Evolutionary conservation across 1,140 invertebrate species (phyloP), one percentile per base, ranked within the genome.

Genomic region (Aphaenogaster ashmeadi): DNA sequence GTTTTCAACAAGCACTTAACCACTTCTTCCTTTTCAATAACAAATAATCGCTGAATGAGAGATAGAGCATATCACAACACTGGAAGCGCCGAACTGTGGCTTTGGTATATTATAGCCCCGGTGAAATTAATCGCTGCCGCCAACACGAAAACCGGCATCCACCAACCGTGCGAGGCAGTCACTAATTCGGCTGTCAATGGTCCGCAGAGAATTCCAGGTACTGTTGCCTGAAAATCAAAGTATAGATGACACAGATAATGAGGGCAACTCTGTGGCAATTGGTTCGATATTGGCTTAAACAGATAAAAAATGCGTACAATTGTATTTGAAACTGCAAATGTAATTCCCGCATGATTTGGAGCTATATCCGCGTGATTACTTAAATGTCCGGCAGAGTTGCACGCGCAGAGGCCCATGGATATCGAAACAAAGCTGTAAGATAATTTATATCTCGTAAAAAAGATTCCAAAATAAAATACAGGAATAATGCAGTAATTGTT

Each of bases 321-420:
- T 21, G 97, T 98, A 93, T 98, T 98, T 44, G 97, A 98, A 89
- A 98, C 97, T 33, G 97, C 97, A 95, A 98, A 98, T 72, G 97
- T 98, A 52, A 98, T 96, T 15, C 97, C 97, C 18, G 97, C 97
- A 95, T 98, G 97, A 95, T 97, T 97, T 2, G 97, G 97, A 5
- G 97, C 97, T 36, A 98, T 96, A 90, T 98, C 98, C 7, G 97
- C 97, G 93, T 98, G 98, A 94, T 98, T 98, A 92, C 97, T 97
- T 15, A 98, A 94, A 94, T 98, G 97, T 33, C 98, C 98, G 18
- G 97, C 97, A 56, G 97, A 97, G 93, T 98, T 98, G 92, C 97
- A 97, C 0, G 97, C 97, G 93, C 97, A 97, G 33, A 98, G 94
- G 9, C 97, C 97, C 97, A 98, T 97, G 8, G 97, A 97, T 90